Conservation (phyloP, 2,888 invertebrate species). For the Lepidocyrtinus sp. region DNA sequence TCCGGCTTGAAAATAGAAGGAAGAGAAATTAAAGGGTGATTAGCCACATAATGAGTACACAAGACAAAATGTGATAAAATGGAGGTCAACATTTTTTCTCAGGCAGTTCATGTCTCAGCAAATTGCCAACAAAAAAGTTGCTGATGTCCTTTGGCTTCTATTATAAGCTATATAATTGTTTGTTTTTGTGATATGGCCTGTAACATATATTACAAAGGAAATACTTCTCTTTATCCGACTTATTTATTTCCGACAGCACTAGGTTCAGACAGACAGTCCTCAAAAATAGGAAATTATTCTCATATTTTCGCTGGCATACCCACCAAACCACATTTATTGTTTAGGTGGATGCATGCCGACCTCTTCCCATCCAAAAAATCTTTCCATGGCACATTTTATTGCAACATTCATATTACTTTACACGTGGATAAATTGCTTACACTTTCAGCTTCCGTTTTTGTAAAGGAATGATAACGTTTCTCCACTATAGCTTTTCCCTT, state of each 20-base stretch:
- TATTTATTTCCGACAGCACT: constrained; percentile 9
- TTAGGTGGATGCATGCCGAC: neutral
- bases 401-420: constrained; percentile 37
- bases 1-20: neutral
- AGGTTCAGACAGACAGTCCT: neutral
- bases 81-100: constrained; percentile 58
- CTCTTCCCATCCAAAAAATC: neutral
- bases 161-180: constrained; percentile 18
- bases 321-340: neutral
- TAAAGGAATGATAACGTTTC: neutral
- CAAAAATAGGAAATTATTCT: constrained; percentile 5
- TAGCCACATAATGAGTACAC: constrained; percentile 51
- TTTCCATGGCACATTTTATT: constrained; percentile 20
- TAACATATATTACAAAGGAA: neutral
- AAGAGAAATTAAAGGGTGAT: constrained; percentile 57
- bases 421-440: constrained; percentile 45
- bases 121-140: constrained; percentile 56
- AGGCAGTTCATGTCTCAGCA: constrained; percentile 52
- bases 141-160: too few relatives aligned
- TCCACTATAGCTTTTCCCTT: constrained; percentile 1
- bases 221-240: neutral
- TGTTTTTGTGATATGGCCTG: constrained; percentile 13
- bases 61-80: constrained; percentile 40
- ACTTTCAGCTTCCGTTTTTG: constrained; percentile 20
- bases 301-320: neutral